Evolutionary conservation across 1,140 invertebrate species (phyloP).

Genomic region (Eubasilissa regina): DNA sequence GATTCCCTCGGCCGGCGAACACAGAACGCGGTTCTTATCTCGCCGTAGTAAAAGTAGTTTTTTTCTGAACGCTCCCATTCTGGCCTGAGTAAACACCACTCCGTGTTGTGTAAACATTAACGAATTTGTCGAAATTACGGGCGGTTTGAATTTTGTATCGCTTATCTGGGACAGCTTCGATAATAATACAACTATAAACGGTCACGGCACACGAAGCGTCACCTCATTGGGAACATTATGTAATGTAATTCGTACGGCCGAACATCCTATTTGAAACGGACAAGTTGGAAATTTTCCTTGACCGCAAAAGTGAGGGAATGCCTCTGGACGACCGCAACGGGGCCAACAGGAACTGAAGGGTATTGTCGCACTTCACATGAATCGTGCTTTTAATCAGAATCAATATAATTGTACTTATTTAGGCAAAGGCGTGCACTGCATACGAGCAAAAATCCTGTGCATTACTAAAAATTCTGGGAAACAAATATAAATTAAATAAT

Average conservation of each 20-base stretch:
- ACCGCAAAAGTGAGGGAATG: background rate
- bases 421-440: too few species aligned
- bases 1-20: background rate
- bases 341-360: background rate
- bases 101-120: constrained; percentile 37
- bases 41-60: background rate
- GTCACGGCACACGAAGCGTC: background rate
- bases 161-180: constrained; percentile 15
- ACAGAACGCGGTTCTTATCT: constrained; percentile 3
- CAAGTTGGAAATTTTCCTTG: background rate
- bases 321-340: constrained; percentile 13
- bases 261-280: constrained; percentile 2
- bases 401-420: too few species aligned
- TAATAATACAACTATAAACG: background rate
- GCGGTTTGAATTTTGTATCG: background rate
- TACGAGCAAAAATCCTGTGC: too few species aligned
- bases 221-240: background rate
- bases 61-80: background rate
- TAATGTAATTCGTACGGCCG: background rate
- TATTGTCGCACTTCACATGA: too few species aligned
- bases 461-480: too few species aligned
- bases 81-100: constrained; percentile 14
- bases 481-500: too few species aligned
- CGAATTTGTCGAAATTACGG: constrained; percentile 25
- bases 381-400: too few species aligned